Percentiles rank a stretch among this genome's conserved stretches.
phyloP scores from a whole-genome alignment of 2,797 vertebrate species.

The Menidia menidia region DNA sequence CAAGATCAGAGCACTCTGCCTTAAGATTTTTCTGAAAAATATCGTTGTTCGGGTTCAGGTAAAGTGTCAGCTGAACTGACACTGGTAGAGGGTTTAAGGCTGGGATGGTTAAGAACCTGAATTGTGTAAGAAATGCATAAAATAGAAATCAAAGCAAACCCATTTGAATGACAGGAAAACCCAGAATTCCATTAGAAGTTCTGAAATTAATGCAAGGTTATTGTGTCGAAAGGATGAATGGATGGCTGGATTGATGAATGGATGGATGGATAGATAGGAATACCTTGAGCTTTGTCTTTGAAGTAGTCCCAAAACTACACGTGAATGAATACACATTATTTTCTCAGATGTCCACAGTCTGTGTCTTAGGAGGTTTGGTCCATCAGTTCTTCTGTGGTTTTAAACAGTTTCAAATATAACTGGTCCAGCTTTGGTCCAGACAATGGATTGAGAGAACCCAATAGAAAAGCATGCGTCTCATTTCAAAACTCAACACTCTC shows the following conservation, averaged over 20 bases:
- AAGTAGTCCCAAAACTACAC: no score
- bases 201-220: neutral
- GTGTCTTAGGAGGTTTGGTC: neutral
- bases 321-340: neutral
- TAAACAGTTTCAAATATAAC: no score
- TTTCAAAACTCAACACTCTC: conserved; percentile 35
- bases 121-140: neutral
- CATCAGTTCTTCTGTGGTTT: neutral
- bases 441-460: neutral
- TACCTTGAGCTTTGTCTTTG: no score
- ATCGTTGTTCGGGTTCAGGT: no score
- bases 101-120: no score
- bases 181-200: neutral
- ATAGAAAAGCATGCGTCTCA: conserved; percentile 18
- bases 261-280: no score
- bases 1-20: no score
- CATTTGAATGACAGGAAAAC: neutral
- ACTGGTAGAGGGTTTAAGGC: no score
- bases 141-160: neutral
- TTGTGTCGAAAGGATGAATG: no score
- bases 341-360: neutral
- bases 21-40: no score
- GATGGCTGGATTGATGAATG: no score
- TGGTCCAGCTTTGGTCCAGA: neutral
- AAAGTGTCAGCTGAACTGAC: no score